Base-by-base conservation (phyloP, 2,113 vertebrate genomes). In the Carlito syrichta region DNA sequence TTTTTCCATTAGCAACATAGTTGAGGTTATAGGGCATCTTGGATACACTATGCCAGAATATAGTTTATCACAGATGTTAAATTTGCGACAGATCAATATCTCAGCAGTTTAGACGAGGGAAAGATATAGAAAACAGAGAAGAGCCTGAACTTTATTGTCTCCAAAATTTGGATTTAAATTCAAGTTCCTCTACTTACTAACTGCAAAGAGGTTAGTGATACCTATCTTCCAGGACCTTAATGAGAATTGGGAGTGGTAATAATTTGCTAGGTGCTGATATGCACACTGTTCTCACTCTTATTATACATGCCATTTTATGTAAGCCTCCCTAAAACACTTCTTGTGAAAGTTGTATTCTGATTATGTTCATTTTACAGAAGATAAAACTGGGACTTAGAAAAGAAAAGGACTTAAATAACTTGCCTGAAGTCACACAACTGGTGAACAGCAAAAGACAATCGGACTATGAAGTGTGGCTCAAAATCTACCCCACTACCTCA, bases 401-500 rank as follows among this genome's bases (percentile, higher is more conserved):
- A 19, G 16, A 66, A n/a, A 16, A 73, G 8, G 76, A 58, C 25
- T 63, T 62, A 40, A 68, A 38, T 35, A 58, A 58, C 27, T 50
- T 50, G 43, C 66, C 79, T 63, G 43, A 38, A 30, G 1, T 23
- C 54, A 38, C 8, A 56, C 30, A 43, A 11, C 30, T 52, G 8
- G 7, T 48, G 52, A 89, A 66, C 16, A 35, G 54, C 62, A 91
- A 48, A 50, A 68, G 10, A 43, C 0, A 14, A 4, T 11, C 23
- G n/a, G 32, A 45, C 4, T 3, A 3, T 23, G 23, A 62, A 30
- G 13, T 35, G 9, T 17, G 69, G 69, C 22, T 74, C 45, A 60
- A 13, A 30, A 35, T 1, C 30, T n/a, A 35, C 5, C 32, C 52
- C 9, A 10, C 19, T 25, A 0, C 9, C 35, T 1, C 2, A 3